Evolutionary conservation across 2,888 invertebrate genomes (phyloP).

Genomic region (Autographa pulchrina): DNA sequence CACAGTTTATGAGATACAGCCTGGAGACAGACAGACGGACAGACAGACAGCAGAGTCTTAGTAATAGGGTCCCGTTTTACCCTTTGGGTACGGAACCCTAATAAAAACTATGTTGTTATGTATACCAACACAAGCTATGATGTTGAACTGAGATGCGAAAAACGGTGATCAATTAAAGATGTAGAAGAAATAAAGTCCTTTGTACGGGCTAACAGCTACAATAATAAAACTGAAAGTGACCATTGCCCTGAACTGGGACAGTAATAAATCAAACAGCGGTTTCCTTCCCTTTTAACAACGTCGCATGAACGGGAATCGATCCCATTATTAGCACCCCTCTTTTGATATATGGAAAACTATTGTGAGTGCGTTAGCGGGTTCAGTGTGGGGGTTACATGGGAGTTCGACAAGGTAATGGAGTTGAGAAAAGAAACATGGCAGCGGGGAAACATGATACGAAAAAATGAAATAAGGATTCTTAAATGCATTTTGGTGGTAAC

Average conservation of each 20-base stretch:
- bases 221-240: background rate
- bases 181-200: background rate
- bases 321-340: slow-evolving; percentile 55
- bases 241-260: background rate
- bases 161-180: background rate
- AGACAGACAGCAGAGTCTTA: no score
- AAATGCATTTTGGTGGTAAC: no score
- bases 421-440: background rate
- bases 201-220: background rate
- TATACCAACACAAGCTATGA: no score
- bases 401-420: slow-evolving; percentile 6
- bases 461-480: background rate
- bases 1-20: no score
- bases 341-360: slow-evolving; percentile 53
- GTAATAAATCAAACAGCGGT: background rate
- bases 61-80: no score
- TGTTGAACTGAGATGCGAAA: no score
- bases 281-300: slow-evolving; percentile 15
- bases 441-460: background rate
- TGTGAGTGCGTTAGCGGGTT: slow-evolving; percentile 39
- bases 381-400: slow-evolving; percentile 6
- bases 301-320: slow-evolving; percentile 43
- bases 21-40: no score
- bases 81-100: no score
- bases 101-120: no score